Conservation (phyloP, 2,797 vertebrate genomes). For the Meda fulgida region DNA sequence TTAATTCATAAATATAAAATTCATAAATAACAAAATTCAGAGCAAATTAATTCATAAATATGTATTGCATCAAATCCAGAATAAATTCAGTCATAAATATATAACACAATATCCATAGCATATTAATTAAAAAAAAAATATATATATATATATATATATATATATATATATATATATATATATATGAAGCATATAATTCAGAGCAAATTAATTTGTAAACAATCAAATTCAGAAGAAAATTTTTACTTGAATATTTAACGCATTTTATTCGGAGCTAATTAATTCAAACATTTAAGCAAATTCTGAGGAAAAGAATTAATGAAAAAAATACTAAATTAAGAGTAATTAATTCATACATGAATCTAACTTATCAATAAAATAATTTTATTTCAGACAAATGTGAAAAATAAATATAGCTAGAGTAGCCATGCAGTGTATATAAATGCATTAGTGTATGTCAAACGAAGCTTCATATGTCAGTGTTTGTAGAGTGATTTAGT, state of each 20-base stretch:
- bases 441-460: background rate
- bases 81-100: background rate
- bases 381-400: background rate
- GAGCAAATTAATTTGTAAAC: background rate
- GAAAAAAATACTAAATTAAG: no score
- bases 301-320: no score
- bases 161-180: no score
- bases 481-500: background rate
- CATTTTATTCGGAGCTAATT: background rate
- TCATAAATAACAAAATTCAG: background rate
- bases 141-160: no score
- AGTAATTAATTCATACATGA: background rate
- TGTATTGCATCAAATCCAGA: background rate
- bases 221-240: background rate
- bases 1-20: background rate
- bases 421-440: background rate
- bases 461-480: background rate
- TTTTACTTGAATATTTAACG: background rate
- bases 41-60: background rate
- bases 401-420: background rate
- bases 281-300: no score
- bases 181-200: background rate
- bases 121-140: background rate
- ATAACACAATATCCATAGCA: background rate
- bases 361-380: background rate